A percentile compares a stretch with the other conserved stretches of the same genome.
Evolutionary conservation across 1,140 invertebrate species (phyloP).

Genomic region (Fopius arisanus): DNA sequence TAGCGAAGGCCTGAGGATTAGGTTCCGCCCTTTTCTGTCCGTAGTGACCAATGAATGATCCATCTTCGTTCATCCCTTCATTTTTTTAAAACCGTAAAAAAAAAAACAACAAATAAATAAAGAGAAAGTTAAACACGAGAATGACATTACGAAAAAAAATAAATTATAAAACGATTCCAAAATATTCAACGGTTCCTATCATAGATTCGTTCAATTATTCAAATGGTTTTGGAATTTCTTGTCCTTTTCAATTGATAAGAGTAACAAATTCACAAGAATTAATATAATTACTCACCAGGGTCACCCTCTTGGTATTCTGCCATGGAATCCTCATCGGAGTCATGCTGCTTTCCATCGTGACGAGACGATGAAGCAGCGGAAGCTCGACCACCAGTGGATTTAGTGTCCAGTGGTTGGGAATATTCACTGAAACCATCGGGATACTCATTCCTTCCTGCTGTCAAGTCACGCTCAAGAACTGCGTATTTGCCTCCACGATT

Average conservation of each 20-base stretch:
- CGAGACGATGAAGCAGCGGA: constrained; percentile 60
- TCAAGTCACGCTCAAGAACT: constrained; percentile 92
- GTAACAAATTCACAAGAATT: not conserved
- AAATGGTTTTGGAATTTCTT: no score
- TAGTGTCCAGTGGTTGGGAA: constrained; percentile 76
- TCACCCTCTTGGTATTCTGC: constrained; percentile 97
- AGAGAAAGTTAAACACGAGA: constrained; percentile 42
- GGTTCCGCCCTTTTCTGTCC: constrained; percentile 79
- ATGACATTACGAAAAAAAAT: not conserved
- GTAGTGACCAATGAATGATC: constrained; percentile 97
- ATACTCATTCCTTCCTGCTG: constrained; percentile 89
- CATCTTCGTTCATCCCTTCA: constrained; percentile 97
- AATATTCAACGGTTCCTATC: no score
- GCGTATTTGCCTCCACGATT: constrained; percentile 96
- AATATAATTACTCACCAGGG: constrained; percentile 73
- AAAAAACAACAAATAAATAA: constrained; percentile 48
- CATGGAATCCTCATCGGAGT: constrained; percentile 97
- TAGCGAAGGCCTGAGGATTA: constrained; percentile 80
- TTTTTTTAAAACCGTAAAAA: constrained; percentile 56
- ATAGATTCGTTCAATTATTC: no score
- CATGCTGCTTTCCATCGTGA: constrained; percentile 80
- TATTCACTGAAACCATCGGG: constrained; percentile 94
- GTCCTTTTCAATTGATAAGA: constrained; percentile 9
- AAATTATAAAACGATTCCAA: no score
- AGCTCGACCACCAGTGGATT: constrained; percentile 57